Percentiles rank a stretch among this genome's conserved stretches.
Evolutionary conservation across 2,113 vertebrate genomes (phyloP).

Genomic region (Scomber scombrus): DNA sequence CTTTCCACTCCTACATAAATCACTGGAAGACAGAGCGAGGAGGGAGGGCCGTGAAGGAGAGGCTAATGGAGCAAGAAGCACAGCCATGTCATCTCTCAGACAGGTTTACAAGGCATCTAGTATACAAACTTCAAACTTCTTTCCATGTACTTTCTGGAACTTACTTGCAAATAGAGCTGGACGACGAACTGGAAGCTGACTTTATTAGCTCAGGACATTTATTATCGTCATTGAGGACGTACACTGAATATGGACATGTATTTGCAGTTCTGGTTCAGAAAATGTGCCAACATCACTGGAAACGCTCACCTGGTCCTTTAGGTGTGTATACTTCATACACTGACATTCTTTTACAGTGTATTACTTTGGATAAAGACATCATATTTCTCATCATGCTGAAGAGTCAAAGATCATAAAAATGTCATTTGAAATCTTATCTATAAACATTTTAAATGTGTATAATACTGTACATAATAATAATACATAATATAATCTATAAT

Average conservation of each 20-base stretch:
- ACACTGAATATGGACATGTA: conserved; percentile 19
- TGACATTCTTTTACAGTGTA: not conserved
- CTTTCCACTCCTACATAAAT: conserved; percentile 67
- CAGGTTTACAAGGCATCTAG: conserved; percentile 59
- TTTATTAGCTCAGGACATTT: conserved; percentile 36
- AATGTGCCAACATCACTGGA: conserved; percentile 13
- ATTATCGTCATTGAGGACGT: conserved; percentile 16
- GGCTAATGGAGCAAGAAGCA: conserved; percentile 53
- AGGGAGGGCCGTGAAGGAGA: conserved; percentile 38
- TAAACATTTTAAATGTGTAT: too few relatives aligned
- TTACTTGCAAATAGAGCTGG: conserved; percentile 45
- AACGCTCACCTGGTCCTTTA: not conserved
- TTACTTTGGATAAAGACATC: not conserved
- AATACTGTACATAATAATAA: too few relatives aligned
- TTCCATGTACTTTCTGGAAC: conserved; percentile 46
- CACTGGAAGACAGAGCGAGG: conserved; percentile 30
- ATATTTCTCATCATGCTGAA: not conserved
- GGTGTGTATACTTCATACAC: not conserved
- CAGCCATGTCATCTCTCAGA: conserved; percentile 47
- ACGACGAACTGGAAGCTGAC: conserved; percentile 43
- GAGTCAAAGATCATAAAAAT: not conserved
- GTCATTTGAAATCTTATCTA: too few relatives aligned
- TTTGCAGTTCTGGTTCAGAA: conserved; percentile 1
- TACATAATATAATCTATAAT: too few relatives aligned
- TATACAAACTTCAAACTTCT: conserved; percentile 57